A percentile compares a stretch with the other conserved stretches of the same genome.
Conservation (phyloP, 1,140 invertebrate species). For the Parapsyche elsis region DNA sequence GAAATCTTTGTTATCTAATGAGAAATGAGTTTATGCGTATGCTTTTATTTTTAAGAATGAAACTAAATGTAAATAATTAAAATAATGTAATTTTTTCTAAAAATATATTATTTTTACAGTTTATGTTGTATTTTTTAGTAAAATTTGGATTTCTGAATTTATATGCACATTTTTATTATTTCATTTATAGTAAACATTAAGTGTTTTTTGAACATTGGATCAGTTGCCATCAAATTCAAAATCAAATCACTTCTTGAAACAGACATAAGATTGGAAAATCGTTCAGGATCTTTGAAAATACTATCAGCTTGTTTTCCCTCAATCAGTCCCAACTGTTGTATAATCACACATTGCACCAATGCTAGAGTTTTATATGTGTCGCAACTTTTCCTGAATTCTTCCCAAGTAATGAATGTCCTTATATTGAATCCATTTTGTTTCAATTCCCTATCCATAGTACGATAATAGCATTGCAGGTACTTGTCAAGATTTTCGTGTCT, state of each 20-base stretch:
- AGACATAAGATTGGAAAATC: slow-evolving; percentile 35
- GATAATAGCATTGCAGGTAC: slow-evolving; percentile 41
- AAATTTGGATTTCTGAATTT: neutral
- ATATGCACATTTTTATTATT: slow-evolving; percentile 41
- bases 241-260: slow-evolving; percentile 42
- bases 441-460: slow-evolving; percentile 17
- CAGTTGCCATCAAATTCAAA: slow-evolving; percentile 27
- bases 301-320: slow-evolving; percentile 14
- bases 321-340: slow-evolving; percentile 45
- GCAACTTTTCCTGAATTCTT: slow-evolving; percentile 39
- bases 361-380: slow-evolving; percentile 38
- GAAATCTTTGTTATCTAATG: neutral
- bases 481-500: slow-evolving; percentile 27
- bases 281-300: slow-evolving; percentile 25
- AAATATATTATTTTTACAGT: too few species aligned
- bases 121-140: too few species aligned
- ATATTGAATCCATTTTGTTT: slow-evolving; percentile 19
- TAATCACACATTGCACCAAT: slow-evolving; percentile 29
- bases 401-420: slow-evolving; percentile 31
- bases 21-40: too few species aligned
- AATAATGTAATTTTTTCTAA: too few species aligned
- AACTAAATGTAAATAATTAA: too few species aligned
- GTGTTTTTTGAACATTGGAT: slow-evolving; percentile 38
- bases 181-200: slow-evolving; percentile 48
- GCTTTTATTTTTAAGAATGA: too few species aligned